These are phyloP conservation scores for Lampris megalopsis DNA, from an alignment of 2,113 vertebrate species.

Conservation along the genomic window DNA sequence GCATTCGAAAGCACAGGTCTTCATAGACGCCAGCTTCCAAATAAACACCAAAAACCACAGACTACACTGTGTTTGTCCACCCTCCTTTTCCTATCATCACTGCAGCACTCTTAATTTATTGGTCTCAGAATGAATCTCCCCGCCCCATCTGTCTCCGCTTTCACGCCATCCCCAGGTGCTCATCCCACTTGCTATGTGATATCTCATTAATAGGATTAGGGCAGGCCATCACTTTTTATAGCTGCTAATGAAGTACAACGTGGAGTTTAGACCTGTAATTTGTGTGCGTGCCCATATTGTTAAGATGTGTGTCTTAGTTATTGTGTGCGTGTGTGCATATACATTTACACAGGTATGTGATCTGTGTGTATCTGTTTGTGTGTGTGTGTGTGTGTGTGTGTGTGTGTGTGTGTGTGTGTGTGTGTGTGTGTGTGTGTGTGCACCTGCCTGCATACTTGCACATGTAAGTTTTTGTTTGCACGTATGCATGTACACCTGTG, in stretches of 20 bases:
- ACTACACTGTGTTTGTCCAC: background rate
- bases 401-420: background rate
- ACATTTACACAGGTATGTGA: too few relatives aligned
- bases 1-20: slow-evolving; percentile 49
- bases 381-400: background rate
- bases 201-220: slow-evolving; percentile 21
- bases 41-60: slow-evolving; percentile 35
- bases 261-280: background rate
- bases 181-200: background rate
- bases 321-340: background rate
- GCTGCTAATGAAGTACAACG: slow-evolving; percentile 11
- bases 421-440: background rate
- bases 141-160: background rate
- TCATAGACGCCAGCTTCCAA: slow-evolving; percentile 48
- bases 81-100: background rate
- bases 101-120: slow-evolving; percentile 8
- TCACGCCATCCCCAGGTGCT: background rate
- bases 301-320: background rate
- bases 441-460: background rate
- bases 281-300: background rate
- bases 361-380: background rate
- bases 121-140: background rate
- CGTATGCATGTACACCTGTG: background rate
- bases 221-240: slow-evolving; percentile 18
- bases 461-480: background rate